phyloP scores from a whole-genome alignment of 2,797 vertebrate species.

The Premnoplex brunnescens region DNA sequence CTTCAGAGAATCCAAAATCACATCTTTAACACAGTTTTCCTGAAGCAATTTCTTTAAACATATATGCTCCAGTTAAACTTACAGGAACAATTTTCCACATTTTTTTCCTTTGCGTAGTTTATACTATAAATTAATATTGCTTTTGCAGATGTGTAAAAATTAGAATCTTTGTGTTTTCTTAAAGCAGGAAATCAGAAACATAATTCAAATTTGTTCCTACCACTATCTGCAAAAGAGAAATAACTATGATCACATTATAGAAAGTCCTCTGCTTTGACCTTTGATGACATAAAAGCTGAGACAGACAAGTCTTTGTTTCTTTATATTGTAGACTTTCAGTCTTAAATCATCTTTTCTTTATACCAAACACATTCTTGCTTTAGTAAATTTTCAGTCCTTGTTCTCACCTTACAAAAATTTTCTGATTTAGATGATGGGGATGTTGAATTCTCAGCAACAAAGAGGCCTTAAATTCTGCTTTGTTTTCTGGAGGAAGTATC shows the following conservation, averaged over 20 bases:
- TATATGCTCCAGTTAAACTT: background rate
- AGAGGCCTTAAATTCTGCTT: background rate
- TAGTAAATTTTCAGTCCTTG: background rate
- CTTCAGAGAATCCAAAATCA: background rate
- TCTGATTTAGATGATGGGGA: background rate
- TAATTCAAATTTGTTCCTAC: background rate
- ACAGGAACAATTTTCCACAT: rapidly evolving
- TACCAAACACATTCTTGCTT: background rate
- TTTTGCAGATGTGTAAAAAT: background rate
- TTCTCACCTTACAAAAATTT: background rate
- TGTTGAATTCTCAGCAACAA: background rate
- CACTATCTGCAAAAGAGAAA: background rate
- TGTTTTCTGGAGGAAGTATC: background rate
- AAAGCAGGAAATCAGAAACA: background rate
- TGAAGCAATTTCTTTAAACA: background rate
- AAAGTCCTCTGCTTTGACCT: background rate
- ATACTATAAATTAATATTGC: background rate
- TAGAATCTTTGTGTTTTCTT: background rate
- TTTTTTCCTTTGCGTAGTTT: background rate
- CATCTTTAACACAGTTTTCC: background rate
- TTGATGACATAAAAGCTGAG: background rate
- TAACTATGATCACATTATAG: background rate
- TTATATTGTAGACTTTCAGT: background rate
- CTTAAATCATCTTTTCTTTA: background rate
- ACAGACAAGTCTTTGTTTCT: background rate